Conservation (phyloP, 2,888 invertebrate species). For the Hartigia nigra region DNA sequence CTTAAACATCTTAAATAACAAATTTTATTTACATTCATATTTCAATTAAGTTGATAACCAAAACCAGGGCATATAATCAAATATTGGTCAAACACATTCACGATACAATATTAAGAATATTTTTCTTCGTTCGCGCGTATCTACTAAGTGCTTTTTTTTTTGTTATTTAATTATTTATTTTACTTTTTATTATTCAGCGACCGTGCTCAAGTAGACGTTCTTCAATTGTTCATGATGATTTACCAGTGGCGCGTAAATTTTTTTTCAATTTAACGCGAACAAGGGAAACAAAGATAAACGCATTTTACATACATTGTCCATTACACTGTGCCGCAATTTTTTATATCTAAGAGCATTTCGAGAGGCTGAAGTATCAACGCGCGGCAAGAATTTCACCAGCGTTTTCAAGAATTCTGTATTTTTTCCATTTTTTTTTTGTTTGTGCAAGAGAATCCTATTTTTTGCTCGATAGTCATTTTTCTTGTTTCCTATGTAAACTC, state of each 20-base stretch:
- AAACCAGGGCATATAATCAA: conserved; percentile 40
- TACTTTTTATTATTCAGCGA: conserved; percentile 7
- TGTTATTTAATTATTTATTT: conserved; percentile 6
- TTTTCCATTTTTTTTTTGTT: background rate
- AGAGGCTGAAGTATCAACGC: conserved; percentile 11
- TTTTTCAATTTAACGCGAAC: background rate
- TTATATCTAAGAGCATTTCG: conserved; percentile 7
- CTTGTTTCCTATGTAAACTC: background rate
- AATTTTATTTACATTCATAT: conserved; percentile 61
- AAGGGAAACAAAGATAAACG: background rate
- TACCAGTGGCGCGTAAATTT: background rate
- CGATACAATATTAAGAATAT: conserved; percentile 23
- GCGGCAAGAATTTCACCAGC: conserved; percentile 6
- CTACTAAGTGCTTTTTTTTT: conserved; percentile 6
- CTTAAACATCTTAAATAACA: conserved; percentile 53
- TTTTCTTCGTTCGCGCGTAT: conserved; percentile 19
- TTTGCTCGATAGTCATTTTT: background rate
- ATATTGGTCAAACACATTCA: conserved; percentile 24
- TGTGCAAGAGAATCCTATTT: background rate
- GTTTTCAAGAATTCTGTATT: conserved; percentile 2
- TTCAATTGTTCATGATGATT: background rate
- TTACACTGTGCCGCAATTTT: conserved; percentile 28
- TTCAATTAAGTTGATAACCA: conserved; percentile 50
- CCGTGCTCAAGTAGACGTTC: conserved; percentile 7
- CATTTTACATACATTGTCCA: conserved; percentile 19